Percentiles rank a stretch among this genome's conserved stretches.
Evolutionary conservation across 2,888 invertebrate genomes (phyloP).

Genomic region (Ellobium chinense): DNA sequence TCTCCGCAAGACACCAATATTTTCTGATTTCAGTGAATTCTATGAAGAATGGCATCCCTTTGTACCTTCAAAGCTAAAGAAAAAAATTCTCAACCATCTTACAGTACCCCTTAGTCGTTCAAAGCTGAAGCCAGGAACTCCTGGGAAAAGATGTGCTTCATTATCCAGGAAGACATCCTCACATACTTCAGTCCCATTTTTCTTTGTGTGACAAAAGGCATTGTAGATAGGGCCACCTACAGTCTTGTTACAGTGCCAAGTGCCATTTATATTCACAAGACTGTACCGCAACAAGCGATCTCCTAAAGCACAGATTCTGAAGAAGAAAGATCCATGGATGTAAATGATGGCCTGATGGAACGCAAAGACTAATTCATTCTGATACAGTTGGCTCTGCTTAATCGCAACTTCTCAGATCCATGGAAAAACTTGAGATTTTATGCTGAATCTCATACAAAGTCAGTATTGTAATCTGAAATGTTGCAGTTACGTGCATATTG

Average conservation of each 20-base stretch:
- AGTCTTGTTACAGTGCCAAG: conserved; percentile 86
- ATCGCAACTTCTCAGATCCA: too few relatives aligned
- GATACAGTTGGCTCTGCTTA: too few relatives aligned
- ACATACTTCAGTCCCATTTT: conserved; percentile 80
- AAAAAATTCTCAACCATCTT: not conserved
- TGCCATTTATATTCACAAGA: conserved; percentile 76
- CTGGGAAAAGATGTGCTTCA: conserved; percentile 81
- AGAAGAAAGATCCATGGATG: conserved; percentile 23
- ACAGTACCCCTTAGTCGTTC: conserved; percentile 85
- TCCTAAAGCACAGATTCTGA: conserved; percentile 92
- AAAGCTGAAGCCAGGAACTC: conserved; percentile 94
- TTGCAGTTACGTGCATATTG: too few relatives aligned
- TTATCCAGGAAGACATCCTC: conserved; percentile 86
- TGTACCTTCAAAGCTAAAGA: too few relatives aligned
- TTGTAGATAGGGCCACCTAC: conserved; percentile 85
- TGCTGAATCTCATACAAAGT: too few relatives aligned
- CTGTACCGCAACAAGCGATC: conserved; percentile 85
- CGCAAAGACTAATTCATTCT: too few relatives aligned
- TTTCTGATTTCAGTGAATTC: too few relatives aligned
- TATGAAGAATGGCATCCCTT: too few relatives aligned
- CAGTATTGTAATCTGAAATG: too few relatives aligned
- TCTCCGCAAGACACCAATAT: too few relatives aligned
- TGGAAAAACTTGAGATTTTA: too few relatives aligned
- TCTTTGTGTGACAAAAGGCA: conserved; percentile 84
- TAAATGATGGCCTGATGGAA: too few relatives aligned